Evolutionary conservation across 2,113 vertebrate genomes (phyloP), one percentile per base, ranked within the genome.

Genomic region (Mola mola): DNA sequence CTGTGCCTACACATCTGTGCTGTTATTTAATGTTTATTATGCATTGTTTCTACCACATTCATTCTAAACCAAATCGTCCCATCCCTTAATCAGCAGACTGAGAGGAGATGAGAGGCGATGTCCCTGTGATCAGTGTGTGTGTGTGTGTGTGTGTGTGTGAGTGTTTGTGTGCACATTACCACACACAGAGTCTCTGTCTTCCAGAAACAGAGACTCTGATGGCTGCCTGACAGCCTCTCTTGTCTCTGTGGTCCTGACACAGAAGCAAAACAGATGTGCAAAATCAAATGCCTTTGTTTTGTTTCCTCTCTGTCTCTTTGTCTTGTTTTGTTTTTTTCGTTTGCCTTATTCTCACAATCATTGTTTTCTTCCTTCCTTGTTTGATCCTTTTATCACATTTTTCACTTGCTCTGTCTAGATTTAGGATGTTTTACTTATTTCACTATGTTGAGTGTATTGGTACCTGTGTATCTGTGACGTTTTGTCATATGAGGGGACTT

Each of bases 191-290:
- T 49, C 42, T 66, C 37, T 51, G 55, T 19, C 16, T 78, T 29
- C 17, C 37, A 38, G 50, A 74, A 47, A 78, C 4, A 69, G 55
- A 80, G 48, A 61, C 66, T 67, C 28, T 47, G 82, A 84, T 60
- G 29, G 56, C 66, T 73, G 50, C 71, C 36, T 82, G 81, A 78
- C 78, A 71, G 67, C 52, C 49, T 73, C 60, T 72, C 67, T 78
- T 79, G 79, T 81, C 64, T 83, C 59, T 58, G 59, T 2, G 47
- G 60, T 59, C 22, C 52, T 40, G 47, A 66, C 65, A 72, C 69
- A 63, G 66, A 81, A 62, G 51, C 58, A 55, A 59, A 83, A 52
- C 64, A 72, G 68, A 82, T 49, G 64, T 13, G 50, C 29, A 40
- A 34, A 70, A 66, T 61, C 20, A 53, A 63, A 66, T 2, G 53